Conservation (phyloP, 2,113 vertebrate genomes). For the Ceuthmochares aereus region DNA sequence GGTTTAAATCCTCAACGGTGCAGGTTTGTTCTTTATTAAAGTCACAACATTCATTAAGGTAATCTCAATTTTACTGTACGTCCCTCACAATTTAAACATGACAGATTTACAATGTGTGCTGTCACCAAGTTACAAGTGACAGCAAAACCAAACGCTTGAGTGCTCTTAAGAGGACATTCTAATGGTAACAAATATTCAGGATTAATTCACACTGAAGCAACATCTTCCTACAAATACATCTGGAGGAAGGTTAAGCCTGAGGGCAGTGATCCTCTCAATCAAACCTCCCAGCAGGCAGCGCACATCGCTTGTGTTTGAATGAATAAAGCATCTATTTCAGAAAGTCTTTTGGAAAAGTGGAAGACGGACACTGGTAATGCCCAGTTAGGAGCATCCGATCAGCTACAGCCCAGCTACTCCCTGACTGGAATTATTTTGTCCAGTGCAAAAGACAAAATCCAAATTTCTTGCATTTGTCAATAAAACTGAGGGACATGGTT, state of each 20-base stretch:
- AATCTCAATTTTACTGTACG: background rate
- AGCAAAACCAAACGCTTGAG: background rate
- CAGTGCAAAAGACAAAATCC: background rate
- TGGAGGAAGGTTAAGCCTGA: background rate
- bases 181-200: background rate
- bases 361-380: background rate
- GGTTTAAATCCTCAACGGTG: background rate
- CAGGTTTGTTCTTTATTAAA: background rate
- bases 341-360: background rate
- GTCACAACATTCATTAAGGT: background rate
- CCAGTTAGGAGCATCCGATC: background rate
- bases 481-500: too few species aligned
- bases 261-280: background rate
- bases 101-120: background rate
- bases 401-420: background rate
- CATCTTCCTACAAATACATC: background rate
- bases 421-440: background rate
- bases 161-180: background rate
- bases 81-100: background rate
- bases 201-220: background rate
- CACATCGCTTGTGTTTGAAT: background rate
- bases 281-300: background rate
- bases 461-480: background rate
- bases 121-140: background rate
- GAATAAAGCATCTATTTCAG: too few species aligned